Evolutionary conservation across 2,797 vertebrate genomes (phyloP).

Genomic region (Helostoma temminkii): DNA sequence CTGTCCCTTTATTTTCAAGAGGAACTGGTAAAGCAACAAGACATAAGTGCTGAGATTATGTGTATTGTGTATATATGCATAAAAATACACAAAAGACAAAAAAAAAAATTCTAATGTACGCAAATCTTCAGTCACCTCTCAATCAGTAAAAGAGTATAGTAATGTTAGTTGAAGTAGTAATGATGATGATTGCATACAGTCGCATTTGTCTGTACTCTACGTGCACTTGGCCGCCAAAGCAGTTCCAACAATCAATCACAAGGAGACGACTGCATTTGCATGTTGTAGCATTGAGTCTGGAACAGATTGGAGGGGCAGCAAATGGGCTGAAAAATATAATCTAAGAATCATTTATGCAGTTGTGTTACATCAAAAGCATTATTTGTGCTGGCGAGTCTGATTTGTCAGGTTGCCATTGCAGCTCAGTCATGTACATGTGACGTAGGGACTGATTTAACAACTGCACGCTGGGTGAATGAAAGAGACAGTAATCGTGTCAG

Average conservation of each 20-base stretch:
- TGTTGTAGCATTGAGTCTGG: constrained; percentile 44
- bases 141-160: constrained; percentile 36
- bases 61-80: neutral
- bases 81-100: neutral
- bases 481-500: constrained; percentile 50
- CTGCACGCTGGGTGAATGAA: constrained; percentile 48
- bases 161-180: constrained; percentile 51
- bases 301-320: constrained; percentile 56
- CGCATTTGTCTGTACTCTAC: constrained; percentile 14
- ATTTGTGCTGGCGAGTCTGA: constrained; percentile 52
- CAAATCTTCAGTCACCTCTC: constrained; percentile 54
- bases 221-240: constrained; percentile 8
- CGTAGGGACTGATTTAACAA: constrained; percentile 57
- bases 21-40: neutral
- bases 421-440: constrained; percentile 54
- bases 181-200: constrained; percentile 11
- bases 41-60: too few species aligned
- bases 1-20: too few species aligned
- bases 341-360: constrained; percentile 68
- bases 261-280: constrained; percentile 46
- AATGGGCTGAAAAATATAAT: constrained; percentile 77
- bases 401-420: constrained; percentile 51
- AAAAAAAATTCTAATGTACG: neutral
- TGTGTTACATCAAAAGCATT: constrained; percentile 57
- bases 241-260: constrained; percentile 54